phyloP scores from a whole-genome alignment of 64 coral and sea anemone species.

The Pachyseris speciosa region DNA sequence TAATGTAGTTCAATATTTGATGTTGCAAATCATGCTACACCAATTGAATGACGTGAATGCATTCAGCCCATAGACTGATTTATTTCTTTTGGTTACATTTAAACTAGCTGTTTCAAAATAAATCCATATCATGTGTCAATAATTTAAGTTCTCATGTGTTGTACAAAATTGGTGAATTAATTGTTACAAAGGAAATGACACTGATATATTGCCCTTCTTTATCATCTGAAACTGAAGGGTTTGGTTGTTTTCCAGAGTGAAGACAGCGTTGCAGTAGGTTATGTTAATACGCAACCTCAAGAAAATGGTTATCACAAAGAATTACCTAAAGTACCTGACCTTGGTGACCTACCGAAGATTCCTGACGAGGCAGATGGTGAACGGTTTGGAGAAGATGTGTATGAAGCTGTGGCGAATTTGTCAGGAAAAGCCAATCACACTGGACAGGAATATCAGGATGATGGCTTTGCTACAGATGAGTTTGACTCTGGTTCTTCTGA shows the following conservation, averaged over 20 bases:
- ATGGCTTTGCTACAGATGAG: constrained; percentile 93
- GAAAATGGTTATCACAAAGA: constrained; percentile 2
- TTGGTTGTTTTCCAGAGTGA: constrained; percentile 7
- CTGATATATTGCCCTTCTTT: not conserved
- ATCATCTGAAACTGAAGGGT: not conserved
- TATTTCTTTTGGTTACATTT: too few relatives aligned
- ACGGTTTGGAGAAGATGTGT: constrained; percentile 52
- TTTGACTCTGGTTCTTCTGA: constrained; percentile 93
- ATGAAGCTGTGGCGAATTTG: constrained; percentile 68
- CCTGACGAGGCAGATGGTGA: constrained; percentile 26
- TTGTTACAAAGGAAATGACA: too few relatives aligned
- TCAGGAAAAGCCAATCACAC: not conserved
- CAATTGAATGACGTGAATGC: too few relatives aligned
- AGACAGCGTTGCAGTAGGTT: not conserved
- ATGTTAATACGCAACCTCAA: not conserved
- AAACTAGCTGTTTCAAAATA: too few relatives aligned
- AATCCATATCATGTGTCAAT: too few relatives aligned
- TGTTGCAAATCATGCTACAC: not conserved
- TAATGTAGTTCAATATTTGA: not conserved
- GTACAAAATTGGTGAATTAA: too few relatives aligned
- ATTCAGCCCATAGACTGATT: too few relatives aligned
- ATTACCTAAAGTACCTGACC: not conserved
- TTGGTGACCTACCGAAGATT: constrained; percentile 4
- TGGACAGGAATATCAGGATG: constrained; percentile 76
- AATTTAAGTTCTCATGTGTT: too few relatives aligned